These are phyloP conservation scores for Exephanes ischioxanthus DNA, from an alignment of 2,888 invertebrate species.

Conservation along the genomic window DNA sequence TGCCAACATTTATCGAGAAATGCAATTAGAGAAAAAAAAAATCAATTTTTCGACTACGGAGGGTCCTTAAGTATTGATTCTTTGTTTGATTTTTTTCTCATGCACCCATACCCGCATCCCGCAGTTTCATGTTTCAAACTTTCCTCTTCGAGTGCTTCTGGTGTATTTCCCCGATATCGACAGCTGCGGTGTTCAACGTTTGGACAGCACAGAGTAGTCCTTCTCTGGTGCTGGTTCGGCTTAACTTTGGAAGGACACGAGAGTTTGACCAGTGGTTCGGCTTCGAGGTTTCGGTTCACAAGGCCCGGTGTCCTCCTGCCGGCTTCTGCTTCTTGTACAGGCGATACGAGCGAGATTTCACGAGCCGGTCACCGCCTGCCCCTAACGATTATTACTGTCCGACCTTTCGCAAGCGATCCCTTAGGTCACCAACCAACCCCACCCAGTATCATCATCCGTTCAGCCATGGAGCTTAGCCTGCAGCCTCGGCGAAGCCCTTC, in stretches of 20 bases:
- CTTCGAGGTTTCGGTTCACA: constrained; percentile 31
- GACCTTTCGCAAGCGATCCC: constrained; percentile 63
- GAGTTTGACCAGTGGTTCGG: constrained; percentile 56
- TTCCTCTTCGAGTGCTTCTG: constrained; percentile 35
- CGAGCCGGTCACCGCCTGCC: constrained; percentile 71
- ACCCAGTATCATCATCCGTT: constrained; percentile 51
- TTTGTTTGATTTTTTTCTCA: not conserved
- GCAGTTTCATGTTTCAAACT: constrained; percentile 47
- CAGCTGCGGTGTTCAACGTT: constrained; percentile 49
- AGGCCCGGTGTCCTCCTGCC: constrained; percentile 56
- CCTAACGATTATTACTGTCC: constrained; percentile 73
- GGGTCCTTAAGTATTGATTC: not conserved
- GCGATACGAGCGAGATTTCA: constrained; percentile 70
- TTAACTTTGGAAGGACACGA: constrained; percentile 58
- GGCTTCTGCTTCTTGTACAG: constrained; percentile 65
- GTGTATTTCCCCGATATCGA: constrained; percentile 54
- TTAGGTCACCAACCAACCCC: constrained; percentile 31
- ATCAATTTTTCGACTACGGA: not conserved
- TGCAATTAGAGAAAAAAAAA: not conserved
- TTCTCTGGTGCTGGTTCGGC: constrained; percentile 42
- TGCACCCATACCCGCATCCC: not conserved
- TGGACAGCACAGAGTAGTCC: constrained; percentile 32
- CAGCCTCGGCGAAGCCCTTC: constrained; percentile 53
- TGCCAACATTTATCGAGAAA: too few relatives aligned
- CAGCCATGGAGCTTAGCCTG: constrained; percentile 64